Base-by-base conservation (phyloP, 2,797 vertebrate species). In the Decapterus maruadsi region DNA sequence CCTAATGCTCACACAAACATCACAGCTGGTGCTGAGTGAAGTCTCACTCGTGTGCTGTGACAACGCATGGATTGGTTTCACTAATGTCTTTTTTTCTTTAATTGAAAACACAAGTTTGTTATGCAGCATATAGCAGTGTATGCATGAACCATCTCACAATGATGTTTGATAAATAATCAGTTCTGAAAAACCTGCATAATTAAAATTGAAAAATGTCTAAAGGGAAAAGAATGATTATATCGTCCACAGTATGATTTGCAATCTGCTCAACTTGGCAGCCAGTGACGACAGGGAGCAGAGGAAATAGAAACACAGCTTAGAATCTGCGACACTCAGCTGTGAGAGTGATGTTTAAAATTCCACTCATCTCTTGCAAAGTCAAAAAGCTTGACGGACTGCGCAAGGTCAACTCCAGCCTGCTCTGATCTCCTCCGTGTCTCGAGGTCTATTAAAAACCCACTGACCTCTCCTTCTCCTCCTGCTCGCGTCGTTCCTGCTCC, bases 391-490 rank as follows among this genome's bases (percentile, higher is more conserved):
- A 76, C 26, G 53, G 31, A 22, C 22, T 2, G 7, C 12, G 16
- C 17, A 4, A 0, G n/a, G n/a, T 53, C 51, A 58, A 45, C 58
- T 53, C 63, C 14, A 19, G 43, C 45, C 45, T 53, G 29, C 20
- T 29, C 50, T 11, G 57, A 42, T 31, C 19, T 12, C 29, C 55
- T 66, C 29, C 64, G 72, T 61, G 56, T 72, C 55, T 50, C 42
- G 19, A 64, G 26, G 60, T 12, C 40, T 22, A 38, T 56, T 20
- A 19, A 68, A 72, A n/a, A 38, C 6, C 43, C 13, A 36, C 89
- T 94, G 81, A 98, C 98, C 96, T 96, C 82, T 97, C 96, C 80
- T 87, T 96, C 86, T 97, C 97, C 61, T 97, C 96, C 91, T 96
- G 96, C 74, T 97, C 95, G 2, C 89, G 94, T 9, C 95, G 95